Evolutionary conservation across 2,797 vertebrate species (phyloP).

Genomic region (Eospalax fontanierii): DNA sequence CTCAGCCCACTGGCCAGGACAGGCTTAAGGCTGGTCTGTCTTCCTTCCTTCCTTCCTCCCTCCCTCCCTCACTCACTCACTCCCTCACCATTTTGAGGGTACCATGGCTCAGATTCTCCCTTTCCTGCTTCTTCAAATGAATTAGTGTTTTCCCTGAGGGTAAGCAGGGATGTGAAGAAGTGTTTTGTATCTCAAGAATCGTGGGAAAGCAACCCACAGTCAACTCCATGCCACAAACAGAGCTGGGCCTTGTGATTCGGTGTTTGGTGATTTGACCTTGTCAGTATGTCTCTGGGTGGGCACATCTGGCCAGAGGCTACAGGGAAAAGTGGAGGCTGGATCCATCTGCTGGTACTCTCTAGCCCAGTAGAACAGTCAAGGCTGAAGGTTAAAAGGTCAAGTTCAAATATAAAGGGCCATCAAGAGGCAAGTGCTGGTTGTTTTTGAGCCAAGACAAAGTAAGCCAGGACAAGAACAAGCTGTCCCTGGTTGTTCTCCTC

Average conservation of each 20-base stretch:
- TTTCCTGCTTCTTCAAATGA: background rate
- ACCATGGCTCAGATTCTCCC: background rate
- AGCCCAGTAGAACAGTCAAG: constrained; percentile 89
- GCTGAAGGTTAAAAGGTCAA: constrained; percentile 91
- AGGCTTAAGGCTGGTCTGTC: background rate
- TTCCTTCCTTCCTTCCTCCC: no score
- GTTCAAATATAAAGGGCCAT: constrained; percentile 91
- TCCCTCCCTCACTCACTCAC: background rate
- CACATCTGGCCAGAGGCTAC: constrained; percentile 86
- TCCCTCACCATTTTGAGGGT: background rate
- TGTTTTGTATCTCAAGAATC: background rate
- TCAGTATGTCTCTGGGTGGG: constrained; percentile 56
- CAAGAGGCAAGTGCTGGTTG: constrained; percentile 89
- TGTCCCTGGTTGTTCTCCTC: rapidly evolving
- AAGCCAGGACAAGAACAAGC: rapidly evolving
- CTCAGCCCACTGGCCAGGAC: background rate
- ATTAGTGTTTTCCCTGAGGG: background rate
- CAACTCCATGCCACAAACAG: background rate
- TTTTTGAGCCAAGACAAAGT: constrained; percentile 71
- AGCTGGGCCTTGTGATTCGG: constrained; percentile 7
- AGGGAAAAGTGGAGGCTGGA: constrained; percentile 85
- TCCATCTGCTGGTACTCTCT: constrained; percentile 89
- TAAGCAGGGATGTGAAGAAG: rapidly evolving
- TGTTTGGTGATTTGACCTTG: background rate
- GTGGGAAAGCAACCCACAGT: background rate